Evolutionary conservation across 1,140 invertebrate species (phyloP).

Genomic region (Lordiphosa clarofinis): DNA sequence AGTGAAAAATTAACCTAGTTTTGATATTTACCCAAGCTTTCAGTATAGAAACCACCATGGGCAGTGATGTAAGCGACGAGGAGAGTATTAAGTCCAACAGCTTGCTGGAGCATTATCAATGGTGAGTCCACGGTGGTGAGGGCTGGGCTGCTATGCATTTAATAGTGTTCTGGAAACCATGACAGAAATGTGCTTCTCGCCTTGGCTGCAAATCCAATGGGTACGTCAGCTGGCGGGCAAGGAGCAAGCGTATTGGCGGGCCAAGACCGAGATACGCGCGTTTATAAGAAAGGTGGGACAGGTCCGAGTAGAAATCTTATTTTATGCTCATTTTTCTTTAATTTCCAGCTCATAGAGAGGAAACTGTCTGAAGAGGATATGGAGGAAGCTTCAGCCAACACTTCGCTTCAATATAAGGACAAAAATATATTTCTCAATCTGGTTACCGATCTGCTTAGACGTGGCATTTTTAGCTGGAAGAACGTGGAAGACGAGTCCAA

Average conservation of each 20-base stretch:
- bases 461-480: constrained; percentile 51
- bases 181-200: constrained; percentile 72
- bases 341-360: constrained; percentile 40
- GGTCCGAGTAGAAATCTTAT: background rate
- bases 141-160: constrained; percentile 37
- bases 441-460: constrained; percentile 48
- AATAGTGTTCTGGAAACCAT: constrained; percentile 61
- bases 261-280: constrained; percentile 51
- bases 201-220: constrained; percentile 46
- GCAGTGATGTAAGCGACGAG: constrained; percentile 44
- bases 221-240: constrained; percentile 40
- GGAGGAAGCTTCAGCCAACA: background rate
- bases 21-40: background rate
- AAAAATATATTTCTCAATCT: constrained; percentile 64
- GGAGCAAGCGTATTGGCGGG: constrained; percentile 35
- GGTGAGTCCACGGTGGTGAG: constrained; percentile 36
- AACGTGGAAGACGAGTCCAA: constrained; percentile 72
- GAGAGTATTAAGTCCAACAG: constrained; percentile 34
- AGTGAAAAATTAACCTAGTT: constrained; percentile 10
- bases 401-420: constrained; percentile 18
- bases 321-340: background rate
- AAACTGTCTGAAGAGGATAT: constrained; percentile 43
- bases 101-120: constrained; percentile 53
- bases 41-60: constrained; percentile 70
- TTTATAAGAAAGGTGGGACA: constrained; percentile 54